phyloP scores from a whole-genome alignment of 2,797 vertebrate genomes.

The Hippocampus kuda region DNA sequence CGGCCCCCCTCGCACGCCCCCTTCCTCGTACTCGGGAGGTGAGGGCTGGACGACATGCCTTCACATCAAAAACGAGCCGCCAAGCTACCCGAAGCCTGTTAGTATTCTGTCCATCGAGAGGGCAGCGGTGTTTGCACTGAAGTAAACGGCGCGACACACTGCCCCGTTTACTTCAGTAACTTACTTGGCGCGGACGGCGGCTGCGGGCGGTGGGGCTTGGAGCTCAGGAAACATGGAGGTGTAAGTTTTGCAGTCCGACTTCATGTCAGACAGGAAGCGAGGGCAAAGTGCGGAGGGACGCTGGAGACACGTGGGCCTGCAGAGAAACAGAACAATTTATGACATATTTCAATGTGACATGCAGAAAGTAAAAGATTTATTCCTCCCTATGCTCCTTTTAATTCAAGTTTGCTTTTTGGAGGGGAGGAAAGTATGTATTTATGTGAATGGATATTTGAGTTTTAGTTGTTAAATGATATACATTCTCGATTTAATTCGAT shows the following conservation, averaged over 20 bases:
- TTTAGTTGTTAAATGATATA: no score
- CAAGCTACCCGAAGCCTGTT: constrained; percentile 33
- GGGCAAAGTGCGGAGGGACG: constrained; percentile 37
- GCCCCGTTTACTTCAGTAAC: no score
- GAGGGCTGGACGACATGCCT: constrained; percentile 73
- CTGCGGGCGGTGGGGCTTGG: constrained; percentile 18
- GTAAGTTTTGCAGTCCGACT: constrained; percentile 40
- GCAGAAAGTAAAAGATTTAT: neutral
- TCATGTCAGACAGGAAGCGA: constrained; percentile 64
- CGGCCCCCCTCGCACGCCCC: constrained; percentile 40
- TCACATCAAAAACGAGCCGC: constrained; percentile 74
- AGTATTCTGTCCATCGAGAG: constrained; percentile 44
- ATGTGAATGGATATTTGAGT: no score
- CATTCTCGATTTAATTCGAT: no score
- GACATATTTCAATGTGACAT: neutral
- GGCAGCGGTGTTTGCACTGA: constrained; percentile 53
- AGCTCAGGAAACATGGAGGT: constrained; percentile 27
- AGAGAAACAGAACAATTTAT: neutral
- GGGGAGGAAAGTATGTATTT: no score
- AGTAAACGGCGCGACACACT: constrained; percentile 47
- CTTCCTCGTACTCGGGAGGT: constrained; percentile 38
- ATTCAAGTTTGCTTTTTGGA: no score
- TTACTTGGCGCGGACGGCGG: constrained; percentile 26
- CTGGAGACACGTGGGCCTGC: constrained; percentile 28
- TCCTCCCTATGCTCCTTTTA: no score